These are phyloP conservation scores for Terebella lapidaria DNA, from an alignment of 2,888 invertebrate genomes.

Conservation along the genomic window DNA sequence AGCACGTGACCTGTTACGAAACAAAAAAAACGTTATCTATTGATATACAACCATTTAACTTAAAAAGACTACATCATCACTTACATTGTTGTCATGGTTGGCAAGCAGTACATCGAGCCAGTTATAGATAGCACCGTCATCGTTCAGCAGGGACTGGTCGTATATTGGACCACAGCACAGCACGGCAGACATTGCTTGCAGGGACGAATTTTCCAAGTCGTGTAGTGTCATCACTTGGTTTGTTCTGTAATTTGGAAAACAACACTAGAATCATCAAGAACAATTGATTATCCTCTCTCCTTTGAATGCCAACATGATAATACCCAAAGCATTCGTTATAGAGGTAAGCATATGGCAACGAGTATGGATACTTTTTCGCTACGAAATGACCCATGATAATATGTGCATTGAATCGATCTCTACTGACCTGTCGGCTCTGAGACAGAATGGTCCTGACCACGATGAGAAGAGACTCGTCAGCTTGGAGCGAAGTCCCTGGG, in stretches of 20 bases:
- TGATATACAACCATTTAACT: too few species aligned
- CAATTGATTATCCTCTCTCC: too few species aligned
- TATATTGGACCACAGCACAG: slow-evolving; percentile 95
- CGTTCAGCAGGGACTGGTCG: slow-evolving; percentile 71
- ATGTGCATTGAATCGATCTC: not conserved
- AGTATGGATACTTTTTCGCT: not conserved
- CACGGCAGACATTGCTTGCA: slow-evolving; percentile 88
- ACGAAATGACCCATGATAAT: not conserved
- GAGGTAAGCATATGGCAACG: too few species aligned
- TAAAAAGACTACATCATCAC: too few species aligned
- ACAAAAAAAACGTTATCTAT: not conserved
- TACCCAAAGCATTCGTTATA: too few species aligned
- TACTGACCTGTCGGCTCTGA: slow-evolving; percentile 33
- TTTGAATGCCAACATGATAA: too few species aligned
- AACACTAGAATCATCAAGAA: not conserved
- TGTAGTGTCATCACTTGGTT: slow-evolving; percentile 20
- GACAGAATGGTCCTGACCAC: slow-evolving; percentile 71
- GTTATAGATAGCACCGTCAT: slow-evolving; percentile 84
- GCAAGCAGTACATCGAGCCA: slow-evolving; percentile 90
- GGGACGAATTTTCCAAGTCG: slow-evolving; percentile 58
- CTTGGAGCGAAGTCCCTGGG: slow-evolving; percentile 78
- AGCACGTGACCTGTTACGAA: too few species aligned
- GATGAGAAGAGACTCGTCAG: slow-evolving; percentile 87
- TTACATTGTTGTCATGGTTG: slow-evolving; percentile 64
- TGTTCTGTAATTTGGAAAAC: too few species aligned